phyloP scores from a whole-genome alignment of 1,140 invertebrate genomes.

The Drosophila trapezifrons region DNA sequence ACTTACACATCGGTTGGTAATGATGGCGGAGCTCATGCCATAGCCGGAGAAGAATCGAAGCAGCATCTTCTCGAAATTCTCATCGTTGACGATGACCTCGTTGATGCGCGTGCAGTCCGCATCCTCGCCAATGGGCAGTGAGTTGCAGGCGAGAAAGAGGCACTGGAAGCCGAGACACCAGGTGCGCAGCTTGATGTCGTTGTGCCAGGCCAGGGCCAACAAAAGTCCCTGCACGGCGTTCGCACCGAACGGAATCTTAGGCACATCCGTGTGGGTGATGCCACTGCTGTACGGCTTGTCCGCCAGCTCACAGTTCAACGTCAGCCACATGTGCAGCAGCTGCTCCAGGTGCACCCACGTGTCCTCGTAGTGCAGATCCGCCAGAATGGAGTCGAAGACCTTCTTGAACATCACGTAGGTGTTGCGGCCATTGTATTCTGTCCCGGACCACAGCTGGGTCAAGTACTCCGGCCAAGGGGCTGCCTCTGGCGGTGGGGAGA shows the following conservation, averaged over 20 bases:
- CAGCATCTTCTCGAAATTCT: constrained; percentile 90
- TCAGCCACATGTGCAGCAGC: constrained; percentile 93
- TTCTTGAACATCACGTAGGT: constrained; percentile 87
- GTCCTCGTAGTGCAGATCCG: constrained; percentile 86
- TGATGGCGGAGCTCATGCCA: constrained; percentile 84
- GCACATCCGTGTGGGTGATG: constrained; percentile 87
- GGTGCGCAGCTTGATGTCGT: constrained; percentile 88
- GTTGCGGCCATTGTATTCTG: constrained; percentile 74
- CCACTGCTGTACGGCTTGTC: constrained; percentile 83
- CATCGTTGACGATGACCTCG: constrained; percentile 88
- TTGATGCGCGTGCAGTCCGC: constrained; percentile 85
- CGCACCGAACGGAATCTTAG: constrained; percentile 89
- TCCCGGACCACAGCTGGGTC: constrained; percentile 79
- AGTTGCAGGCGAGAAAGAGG: constrained; percentile 86
- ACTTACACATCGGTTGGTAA: constrained; percentile 82
- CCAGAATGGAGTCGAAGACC: constrained; percentile 90
- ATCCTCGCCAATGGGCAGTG: constrained; percentile 75
- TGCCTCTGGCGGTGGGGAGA: constrained; percentile 78
- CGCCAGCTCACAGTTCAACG: constrained; percentile 88
- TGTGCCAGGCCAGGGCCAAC: constrained; percentile 87
- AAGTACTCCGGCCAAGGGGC: constrained; percentile 84
- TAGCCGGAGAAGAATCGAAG: constrained; percentile 89
- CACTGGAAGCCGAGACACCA: constrained; percentile 90
- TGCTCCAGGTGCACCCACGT: constrained; percentile 90
- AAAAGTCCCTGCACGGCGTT: constrained; percentile 90